Evolutionary conservation across 2,113 vertebrate species (phyloP).

Genomic region (Cottus gobio): DNA sequence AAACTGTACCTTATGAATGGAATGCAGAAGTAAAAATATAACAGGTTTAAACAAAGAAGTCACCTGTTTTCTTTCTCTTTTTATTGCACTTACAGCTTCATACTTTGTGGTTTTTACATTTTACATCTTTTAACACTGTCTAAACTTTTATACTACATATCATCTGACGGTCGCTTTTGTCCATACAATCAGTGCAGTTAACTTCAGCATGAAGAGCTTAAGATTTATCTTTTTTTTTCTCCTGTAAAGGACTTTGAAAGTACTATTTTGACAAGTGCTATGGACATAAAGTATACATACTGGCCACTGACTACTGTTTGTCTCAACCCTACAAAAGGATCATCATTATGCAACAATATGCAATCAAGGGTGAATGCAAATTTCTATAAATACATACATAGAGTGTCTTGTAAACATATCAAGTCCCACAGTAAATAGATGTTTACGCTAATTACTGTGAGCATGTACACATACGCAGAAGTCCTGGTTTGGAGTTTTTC

Average conservation of each 20-base stretch:
- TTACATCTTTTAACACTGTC: neutral
- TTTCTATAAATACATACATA: constrained; percentile 33
- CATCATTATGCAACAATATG: neutral
- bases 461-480: constrained; percentile 39
- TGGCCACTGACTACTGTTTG: neutral
- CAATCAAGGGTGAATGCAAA: constrained; percentile 27
- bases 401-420: constrained; percentile 41
- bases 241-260: neutral
- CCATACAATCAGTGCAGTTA: neutral
- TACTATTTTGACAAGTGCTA: neutral
- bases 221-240: neutral
- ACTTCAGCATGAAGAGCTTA: neutral
- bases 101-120: neutral
- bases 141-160: neutral
- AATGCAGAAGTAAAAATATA: neutral
- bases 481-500: constrained; percentile 61
- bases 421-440: constrained; percentile 50
- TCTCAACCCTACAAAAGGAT: constrained; percentile 13
- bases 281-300: neutral
- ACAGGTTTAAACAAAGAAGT: neutral
- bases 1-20: neutral
- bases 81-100: neutral
- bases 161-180: neutral
- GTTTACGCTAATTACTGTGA: constrained; percentile 62
- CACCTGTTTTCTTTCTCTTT: too few species aligned